Base-by-base conservation (phyloP, 2,113 vertebrate species). In the Leucopsar rothschildi region DNA sequence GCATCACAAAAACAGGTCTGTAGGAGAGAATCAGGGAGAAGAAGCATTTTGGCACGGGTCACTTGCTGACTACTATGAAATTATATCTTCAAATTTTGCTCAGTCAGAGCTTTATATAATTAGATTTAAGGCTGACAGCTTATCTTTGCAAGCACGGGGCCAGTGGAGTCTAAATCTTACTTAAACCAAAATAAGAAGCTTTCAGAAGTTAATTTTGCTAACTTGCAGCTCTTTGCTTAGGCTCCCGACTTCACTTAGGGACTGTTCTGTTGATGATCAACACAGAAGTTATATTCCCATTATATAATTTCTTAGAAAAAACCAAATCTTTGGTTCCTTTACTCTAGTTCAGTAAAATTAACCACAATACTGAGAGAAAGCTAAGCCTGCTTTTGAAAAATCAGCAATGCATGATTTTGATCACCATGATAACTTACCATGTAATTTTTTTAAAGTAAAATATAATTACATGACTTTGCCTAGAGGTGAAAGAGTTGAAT, bases 111-210 rank as follows among this genome's bases (percentile, higher is more conserved):
- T 95, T 92, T 90, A 44, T 82, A n/a, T 87, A 85, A 90, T 90
- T 71, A 88, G 75, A 93, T 71, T 53, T 39, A 50, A 73, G 86
- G 71, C 75, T 87, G 27, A 66, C 75, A 80, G 87, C 87, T 90
- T 89, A 37, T 82, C 78, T 81, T 77, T 85, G 66, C 33, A 55
- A 64, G n/a, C 47, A 31, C 52, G 68, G 78, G n/a, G 60, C 12
- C 22, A 77, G 24, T 1, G 2, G 73, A 77, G 49, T 73, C 76
- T 91, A 83, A 87, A 88, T 66, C 82, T 77, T 71, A 28, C 37
- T 91, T 90, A 90, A 87, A 83, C 57, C 37, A 64, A 88, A 94
- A 71, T 88, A 93, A 93, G 90, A 69, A 80, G 75, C 79, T 96
- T 94, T 88, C 44, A 52, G 85, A 81, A 92, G 90, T 81, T 86